A percentile compares a stretch with the other conserved stretches of the same genome.
Conservation (phyloP, 2,797 vertebrate species). For the Macrochelys suwanniensis region DNA sequence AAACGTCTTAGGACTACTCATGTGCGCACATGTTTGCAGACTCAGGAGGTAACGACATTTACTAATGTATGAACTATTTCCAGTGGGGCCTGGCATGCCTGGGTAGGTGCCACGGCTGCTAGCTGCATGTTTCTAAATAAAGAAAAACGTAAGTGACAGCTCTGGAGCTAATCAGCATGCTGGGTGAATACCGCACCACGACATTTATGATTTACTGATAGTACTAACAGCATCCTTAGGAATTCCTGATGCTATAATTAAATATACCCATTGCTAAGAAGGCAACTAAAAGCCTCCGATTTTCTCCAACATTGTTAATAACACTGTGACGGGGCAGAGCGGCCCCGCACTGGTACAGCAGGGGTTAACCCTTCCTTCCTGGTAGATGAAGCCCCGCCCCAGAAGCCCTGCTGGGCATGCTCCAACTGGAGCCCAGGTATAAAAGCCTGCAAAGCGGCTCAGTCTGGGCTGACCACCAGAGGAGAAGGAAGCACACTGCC, state of each 20-base stretch:
- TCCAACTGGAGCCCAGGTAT: too few relatives aligned
- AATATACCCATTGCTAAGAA: background rate
- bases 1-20: too few relatives aligned
- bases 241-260: background rate
- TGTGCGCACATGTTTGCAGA: too few relatives aligned
- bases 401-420: too few relatives aligned
- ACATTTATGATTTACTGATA: accelerated
- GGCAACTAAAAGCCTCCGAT: background rate
- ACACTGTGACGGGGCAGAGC: too few relatives aligned
- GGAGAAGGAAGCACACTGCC: too few relatives aligned
- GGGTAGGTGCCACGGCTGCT: background rate
- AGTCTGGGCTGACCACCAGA: too few relatives aligned
- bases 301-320: background rate
- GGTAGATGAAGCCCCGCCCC: too few relatives aligned
- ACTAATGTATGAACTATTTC: background rate
- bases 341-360: too few relatives aligned
- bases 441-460: too few relatives aligned
- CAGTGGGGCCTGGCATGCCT: background rate
- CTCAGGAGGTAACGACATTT: too few relatives aligned
- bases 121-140: background rate
- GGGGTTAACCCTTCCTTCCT: too few relatives aligned
- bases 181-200: background rate
- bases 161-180: background rate
- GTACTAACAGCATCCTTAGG: background rate
- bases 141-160: background rate